These are phyloP conservation scores for Vespertilio murinus DNA, from an alignment of 2,797 vertebrate species.

Conservation along the genomic window DNA sequence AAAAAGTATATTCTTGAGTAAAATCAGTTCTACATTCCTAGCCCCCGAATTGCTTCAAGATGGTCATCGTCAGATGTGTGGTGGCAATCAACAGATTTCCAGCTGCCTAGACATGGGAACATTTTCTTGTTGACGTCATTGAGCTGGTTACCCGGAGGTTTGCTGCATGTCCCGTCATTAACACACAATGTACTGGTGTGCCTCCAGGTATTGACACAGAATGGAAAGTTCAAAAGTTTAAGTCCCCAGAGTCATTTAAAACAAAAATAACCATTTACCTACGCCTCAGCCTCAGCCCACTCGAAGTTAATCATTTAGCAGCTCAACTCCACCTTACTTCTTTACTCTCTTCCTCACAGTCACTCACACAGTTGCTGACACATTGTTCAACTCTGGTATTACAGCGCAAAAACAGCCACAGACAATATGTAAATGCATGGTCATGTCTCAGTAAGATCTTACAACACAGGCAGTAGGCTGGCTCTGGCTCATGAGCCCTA, in stretches of 20 bases:
- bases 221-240: background rate
- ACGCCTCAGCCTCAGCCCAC: background rate
- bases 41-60: background rate
- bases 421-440: accelerated
- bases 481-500: background rate
- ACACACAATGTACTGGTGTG: background rate
- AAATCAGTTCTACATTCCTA: background rate
- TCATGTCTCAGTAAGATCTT: background rate
- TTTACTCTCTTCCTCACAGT: background rate
- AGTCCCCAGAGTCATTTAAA: background rate
- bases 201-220: background rate
- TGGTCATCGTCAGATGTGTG: background rate
- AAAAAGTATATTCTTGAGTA: background rate
- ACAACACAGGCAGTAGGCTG: background rate
- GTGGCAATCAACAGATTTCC: background rate
- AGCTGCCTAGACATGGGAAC: background rate
- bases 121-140: background rate
- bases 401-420: background rate
- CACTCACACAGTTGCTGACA: background rate
- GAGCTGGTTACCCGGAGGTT: background rate
- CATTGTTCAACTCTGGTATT: background rate
- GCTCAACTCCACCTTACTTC: background rate
- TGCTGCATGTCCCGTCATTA: too few relatives aligned
- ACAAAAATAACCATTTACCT: background rate
- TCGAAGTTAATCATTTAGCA: background rate